Evolutionary conservation across 2,797 vertebrate species (phyloP).

Genomic region (Artibeus jamaicensis): DNA sequence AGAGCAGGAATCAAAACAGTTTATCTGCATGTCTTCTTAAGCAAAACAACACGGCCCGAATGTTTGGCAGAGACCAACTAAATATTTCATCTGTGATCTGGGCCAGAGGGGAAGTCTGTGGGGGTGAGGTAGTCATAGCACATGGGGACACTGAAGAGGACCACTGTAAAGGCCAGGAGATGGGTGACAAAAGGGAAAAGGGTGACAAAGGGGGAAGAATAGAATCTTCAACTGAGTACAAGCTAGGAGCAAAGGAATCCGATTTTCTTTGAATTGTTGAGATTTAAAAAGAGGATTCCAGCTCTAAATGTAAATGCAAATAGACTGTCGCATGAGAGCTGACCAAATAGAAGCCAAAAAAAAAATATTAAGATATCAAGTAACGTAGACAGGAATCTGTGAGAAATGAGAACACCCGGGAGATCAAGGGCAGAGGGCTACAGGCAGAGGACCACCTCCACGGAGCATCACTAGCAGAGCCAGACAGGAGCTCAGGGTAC

Average conservation of each 20-base stretch:
- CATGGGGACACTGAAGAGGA: conserved; percentile 27
- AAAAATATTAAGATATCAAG: background rate
- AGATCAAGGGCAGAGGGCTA: background rate
- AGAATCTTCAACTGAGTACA: background rate
- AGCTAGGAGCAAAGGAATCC: background rate
- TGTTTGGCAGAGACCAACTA: conserved; percentile 73
- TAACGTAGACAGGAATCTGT: background rate
- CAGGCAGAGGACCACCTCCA: background rate
- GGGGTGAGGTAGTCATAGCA: background rate
- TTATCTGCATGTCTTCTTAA: conserved; percentile 74
- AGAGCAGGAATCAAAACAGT: conserved; percentile 75
- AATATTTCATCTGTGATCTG: conserved; percentile 75
- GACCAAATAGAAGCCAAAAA: background rate
- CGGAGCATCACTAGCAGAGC: background rate
- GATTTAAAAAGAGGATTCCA: conserved; percentile 41
- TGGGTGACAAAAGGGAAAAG: background rate
- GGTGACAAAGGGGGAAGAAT: background rate
- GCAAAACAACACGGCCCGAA: conserved; percentile 74
- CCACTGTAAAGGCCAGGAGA: background rate
- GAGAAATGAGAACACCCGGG: background rate
- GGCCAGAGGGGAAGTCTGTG: conserved; percentile 43
- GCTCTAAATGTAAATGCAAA: background rate
- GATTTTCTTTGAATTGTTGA: background rate
- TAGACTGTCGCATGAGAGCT: background rate
- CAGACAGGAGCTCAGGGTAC: background rate